These are phyloP conservation scores for Morinoia aosen DNA, from an alignment of 2,888 invertebrate genomes.

Conservation along the genomic window DNA sequence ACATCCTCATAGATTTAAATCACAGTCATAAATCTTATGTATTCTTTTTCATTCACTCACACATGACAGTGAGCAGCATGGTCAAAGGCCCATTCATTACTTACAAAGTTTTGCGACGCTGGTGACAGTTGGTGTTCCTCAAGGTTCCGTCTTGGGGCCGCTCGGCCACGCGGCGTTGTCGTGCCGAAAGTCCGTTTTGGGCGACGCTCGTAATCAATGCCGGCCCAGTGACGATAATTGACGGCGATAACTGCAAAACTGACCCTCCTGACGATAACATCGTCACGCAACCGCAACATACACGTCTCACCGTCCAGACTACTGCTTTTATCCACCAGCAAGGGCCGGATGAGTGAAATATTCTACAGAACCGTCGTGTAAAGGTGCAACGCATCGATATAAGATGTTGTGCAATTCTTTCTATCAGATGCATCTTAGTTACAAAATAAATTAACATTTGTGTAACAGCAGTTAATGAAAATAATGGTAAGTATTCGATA, in stretches of 20 bases:
- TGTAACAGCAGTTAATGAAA: no score
- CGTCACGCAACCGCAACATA: slow-evolving; percentile 32
- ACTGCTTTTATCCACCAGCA: not conserved
- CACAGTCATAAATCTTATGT: not conserved
- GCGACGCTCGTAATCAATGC: slow-evolving; percentile 28
- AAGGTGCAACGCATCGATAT: not conserved
- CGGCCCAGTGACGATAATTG: slow-evolving; percentile 51
- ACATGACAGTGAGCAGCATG: not conserved
- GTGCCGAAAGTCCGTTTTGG: not conserved
- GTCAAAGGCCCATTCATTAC: not conserved
- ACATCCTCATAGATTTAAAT: not conserved
- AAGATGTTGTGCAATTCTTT: no score
- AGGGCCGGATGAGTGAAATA: not conserved
- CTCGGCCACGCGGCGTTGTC: not conserved
- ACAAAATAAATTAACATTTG: no score
- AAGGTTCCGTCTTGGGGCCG: not conserved
- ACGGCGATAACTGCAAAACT: slow-evolving; percentile 44
- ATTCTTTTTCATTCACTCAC: not conserved
- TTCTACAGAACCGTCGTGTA: not conserved
- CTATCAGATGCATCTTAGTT: no score
- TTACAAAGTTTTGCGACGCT: not conserved
- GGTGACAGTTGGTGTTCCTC: not conserved
- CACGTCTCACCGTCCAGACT: not conserved
- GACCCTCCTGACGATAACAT: slow-evolving; percentile 44
- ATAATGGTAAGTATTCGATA: no score